Evolutionary conservation across 2,113 vertebrate genomes (phyloP), one percentile per base, ranked within the genome.

Genomic region (Lonchura striata): DNA sequence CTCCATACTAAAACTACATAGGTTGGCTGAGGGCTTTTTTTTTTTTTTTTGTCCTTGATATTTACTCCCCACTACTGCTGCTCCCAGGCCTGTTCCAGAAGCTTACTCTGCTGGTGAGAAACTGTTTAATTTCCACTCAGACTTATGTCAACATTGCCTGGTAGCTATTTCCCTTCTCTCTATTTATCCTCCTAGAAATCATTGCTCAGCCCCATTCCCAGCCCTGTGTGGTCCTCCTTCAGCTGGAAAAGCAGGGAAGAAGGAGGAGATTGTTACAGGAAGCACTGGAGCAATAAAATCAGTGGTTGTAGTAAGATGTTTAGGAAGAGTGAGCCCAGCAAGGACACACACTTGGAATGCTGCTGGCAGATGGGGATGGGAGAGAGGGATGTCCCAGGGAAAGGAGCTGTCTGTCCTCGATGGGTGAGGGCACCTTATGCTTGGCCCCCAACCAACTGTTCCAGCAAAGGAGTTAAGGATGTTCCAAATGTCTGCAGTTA

Each of bases 121-220:
- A 85, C 79, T 76, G 69, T 76, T 96, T 87, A 82, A 91, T 92
- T 95, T 94, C 92, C 95, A 94, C 69, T 91, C 81, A 75, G 83
- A 15, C 89, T 95, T 96, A 86, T 69, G 83, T 94, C 92, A 95
- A 96, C 94, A 95, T 57, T 53, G 77, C 65, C 71, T 89, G 81
- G 69, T 86, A 84, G 72, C 86, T 81, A 77, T 92, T 95, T 95
- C 86, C 77, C 80, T 93, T 90, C 76, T 88, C 92, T 93, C 53
- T 93, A 33, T 95, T 93, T 94, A 92, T 92, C 37, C 72, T 91
- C 9, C 65, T 72, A 84, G 75, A 93, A 97, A 71, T 76, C 88
- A 57, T 46, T 7, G 39, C 86, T 94, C 72, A 84, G 91, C 83
- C 49, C 49, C 41, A 64, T 92, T 95, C 91, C 69, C 92, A 92